Percentiles rank a stretch among this genome's conserved stretches.
phyloP scores from a whole-genome alignment of 2,888 invertebrate genomes.

The Drosophila histrio region DNA sequence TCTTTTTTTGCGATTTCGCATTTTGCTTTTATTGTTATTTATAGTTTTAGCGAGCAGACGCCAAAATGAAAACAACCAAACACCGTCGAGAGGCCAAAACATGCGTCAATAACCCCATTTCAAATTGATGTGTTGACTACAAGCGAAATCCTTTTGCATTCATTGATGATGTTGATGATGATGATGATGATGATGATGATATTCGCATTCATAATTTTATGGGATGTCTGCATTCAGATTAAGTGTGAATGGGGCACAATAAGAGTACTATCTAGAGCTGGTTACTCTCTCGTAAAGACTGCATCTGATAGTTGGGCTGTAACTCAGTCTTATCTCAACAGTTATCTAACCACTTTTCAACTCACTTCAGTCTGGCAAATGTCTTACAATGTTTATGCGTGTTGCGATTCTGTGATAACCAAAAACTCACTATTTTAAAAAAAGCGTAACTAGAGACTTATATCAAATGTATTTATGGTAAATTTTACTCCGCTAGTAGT shows the following conservation, averaged over 20 bases:
- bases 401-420: slow-evolving; percentile 4
- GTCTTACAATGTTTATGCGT: slow-evolving; percentile 28
- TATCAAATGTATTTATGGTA: neutral
- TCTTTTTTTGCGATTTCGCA: slow-evolving; percentile 19
- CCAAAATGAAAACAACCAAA: slow-evolving; percentile 50
- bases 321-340: slow-evolving; percentile 46
- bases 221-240: slow-evolving; percentile 25
- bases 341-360: slow-evolving; percentile 54
- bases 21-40: slow-evolving; percentile 55
- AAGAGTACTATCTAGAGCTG: neutral
- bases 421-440: neutral
- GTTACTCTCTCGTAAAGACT: slow-evolving; percentile 1
- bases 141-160: slow-evolving; percentile 52
- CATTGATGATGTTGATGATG: slow-evolving; percentile 10
- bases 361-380: slow-evolving; percentile 30
- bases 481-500: neutral
- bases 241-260: slow-evolving; percentile 12
- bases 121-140: slow-evolving; percentile 41
- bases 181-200: slow-evolving; percentile 20
- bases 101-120: slow-evolving; percentile 80
- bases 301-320: slow-evolving; percentile 35
- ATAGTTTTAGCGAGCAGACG: slow-evolving; percentile 49
- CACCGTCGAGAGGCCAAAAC: slow-evolving; percentile 59
- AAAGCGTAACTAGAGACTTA: neutral
- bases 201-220: slow-evolving; percentile 42